Evolutionary conservation across 2,888 invertebrate genomes (phyloP).

Genomic region (Drosophila putrida): DNA sequence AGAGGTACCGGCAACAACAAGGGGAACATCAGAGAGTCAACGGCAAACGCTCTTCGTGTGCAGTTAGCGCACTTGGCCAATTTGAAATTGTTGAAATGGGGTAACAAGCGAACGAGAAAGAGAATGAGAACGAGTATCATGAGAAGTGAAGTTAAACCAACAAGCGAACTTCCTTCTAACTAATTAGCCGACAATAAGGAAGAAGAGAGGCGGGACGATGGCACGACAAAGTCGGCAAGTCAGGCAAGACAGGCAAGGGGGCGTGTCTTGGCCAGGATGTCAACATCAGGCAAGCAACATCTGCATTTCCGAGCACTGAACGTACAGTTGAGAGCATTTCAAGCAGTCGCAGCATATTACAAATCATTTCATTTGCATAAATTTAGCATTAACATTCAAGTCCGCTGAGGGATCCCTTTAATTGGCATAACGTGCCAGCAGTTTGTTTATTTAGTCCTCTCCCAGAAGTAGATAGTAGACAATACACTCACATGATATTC

Average conservation of each 20-base stretch:
- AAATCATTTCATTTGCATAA: conserved; percentile 70
- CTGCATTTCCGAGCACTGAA: conserved; percentile 57
- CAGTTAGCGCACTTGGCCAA: conserved; percentile 61
- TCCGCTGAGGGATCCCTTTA: conserved; percentile 39
- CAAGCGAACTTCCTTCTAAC: conserved; percentile 64
- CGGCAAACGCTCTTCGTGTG: conserved; percentile 17
- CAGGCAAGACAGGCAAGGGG: not conserved
- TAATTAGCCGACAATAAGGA: conserved; percentile 51
- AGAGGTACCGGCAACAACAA: conserved; percentile 13
- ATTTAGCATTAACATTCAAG: conserved; percentile 59
- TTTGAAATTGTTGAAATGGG: conserved; percentile 55
- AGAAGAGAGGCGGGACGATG: not conserved
- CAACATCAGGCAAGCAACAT: conserved; percentile 58
- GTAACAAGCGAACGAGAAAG: conserved; percentile 8
- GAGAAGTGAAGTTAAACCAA: conserved; percentile 52
- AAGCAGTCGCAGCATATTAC: conserved; percentile 54
- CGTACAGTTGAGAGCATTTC: not conserved
- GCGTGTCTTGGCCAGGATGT: conserved; percentile 50
- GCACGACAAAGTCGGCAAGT: not conserved
- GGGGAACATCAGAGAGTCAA: conserved; percentile 12
- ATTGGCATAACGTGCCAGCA: conserved; percentile 59
- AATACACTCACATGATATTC: not conserved
- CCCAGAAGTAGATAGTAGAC: conserved; percentile 1
- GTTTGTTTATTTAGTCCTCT: conserved; percentile 51
- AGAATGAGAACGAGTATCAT: not conserved